A percentile compares a stretch with the other conserved stretches of the same genome.
These are phyloP conservation scores for Caenorhabditis elegans DNA, from an alignment of 1,140 invertebrate genomes.

Conservation along the genomic window WBcel235 BX284606.5:13957001-13957500, in stretches of 20 bases:
- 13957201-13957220: background rate
- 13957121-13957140: no score
- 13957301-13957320: background rate
- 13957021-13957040: no score
- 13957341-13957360: background rate
- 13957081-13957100: no score
- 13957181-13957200: background rate
- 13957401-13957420: background rate
- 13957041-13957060: no score
- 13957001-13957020: no score
- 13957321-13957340: background rate
- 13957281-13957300: no score
- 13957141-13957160: no score
- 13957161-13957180: no score
- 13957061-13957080: no score
- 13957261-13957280: no score
- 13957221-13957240: background rate
- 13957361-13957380: background rate
- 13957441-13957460: background rate
- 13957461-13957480: background rate
- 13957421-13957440: constrained; percentile 1
- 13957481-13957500: background rate
- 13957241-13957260: background rate
- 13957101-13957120: no score
- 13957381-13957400: background rate